A percentile compares a stretch with the other conserved stretches of the same genome.
These are phyloP conservation scores for Cryptoleucopteryx plumbea DNA, from an alignment of 2,113 vertebrate genomes.

Conservation along the genomic window DNA sequence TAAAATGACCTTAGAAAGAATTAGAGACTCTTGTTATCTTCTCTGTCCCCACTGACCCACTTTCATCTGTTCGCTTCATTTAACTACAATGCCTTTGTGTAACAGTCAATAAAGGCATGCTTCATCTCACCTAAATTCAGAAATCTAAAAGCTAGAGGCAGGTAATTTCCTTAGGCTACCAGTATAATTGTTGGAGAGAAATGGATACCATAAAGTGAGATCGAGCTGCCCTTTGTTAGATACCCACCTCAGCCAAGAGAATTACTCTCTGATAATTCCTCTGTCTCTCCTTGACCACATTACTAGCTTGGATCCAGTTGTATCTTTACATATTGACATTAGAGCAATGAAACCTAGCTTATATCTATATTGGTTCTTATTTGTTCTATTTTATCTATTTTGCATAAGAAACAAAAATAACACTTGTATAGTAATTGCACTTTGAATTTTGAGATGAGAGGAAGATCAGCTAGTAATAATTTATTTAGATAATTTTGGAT, in stretches of 20 bases:
- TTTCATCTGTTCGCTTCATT: not conserved
- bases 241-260: not conserved
- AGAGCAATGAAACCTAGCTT: not conserved
- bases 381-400: not conserved
- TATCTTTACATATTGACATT: not conserved
- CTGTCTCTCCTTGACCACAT: not conserved
- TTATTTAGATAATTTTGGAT: not conserved
- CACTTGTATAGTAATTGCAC: not conserved
- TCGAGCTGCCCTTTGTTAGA: not conserved
- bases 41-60: not conserved
- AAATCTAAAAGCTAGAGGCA: not conserved
- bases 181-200: not conserved
- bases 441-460: not conserved
- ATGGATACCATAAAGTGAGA: not conserved
- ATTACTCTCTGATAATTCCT: not conserved
- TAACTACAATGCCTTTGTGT: not conserved
- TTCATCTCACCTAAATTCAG: conserved; percentile 23
- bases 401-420: not conserved
- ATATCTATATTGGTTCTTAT: not conserved
- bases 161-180: not conserved
- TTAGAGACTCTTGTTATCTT: not conserved
- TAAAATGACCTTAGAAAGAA: not conserved
- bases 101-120: conserved; percentile 5
- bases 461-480: not conserved
- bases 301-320: not conserved